Percentiles rank a stretch among this genome's conserved stretches.
Evolutionary conservation across 2,113 vertebrate species (phyloP).

Genomic region (Cyprinodon tularosa): DNA sequence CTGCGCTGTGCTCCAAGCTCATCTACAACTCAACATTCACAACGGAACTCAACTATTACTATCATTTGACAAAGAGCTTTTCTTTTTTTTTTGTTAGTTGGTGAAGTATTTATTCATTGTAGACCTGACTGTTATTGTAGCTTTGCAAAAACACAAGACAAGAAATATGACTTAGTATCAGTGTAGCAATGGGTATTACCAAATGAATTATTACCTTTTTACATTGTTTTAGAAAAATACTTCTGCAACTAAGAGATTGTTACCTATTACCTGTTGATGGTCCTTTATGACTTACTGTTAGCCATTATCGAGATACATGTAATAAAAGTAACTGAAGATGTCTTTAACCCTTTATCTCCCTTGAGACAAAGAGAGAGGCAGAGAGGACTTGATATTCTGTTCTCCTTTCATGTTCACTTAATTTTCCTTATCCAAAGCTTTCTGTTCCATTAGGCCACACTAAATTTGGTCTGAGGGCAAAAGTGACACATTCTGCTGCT

Average conservation of each 20-base stretch:
- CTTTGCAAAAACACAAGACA: slow-evolving; percentile 51
- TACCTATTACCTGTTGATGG: slow-evolving; percentile 71
- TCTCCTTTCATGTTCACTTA: not conserved
- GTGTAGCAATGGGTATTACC: slow-evolving; percentile 43
- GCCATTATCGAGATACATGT: slow-evolving; percentile 57
- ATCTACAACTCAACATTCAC: slow-evolving; percentile 9
- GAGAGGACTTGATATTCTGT: slow-evolving; percentile 29
- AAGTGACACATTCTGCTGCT: slow-evolving; percentile 32
- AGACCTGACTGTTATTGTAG: slow-evolving; percentile 75
- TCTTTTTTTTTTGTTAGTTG: slow-evolving; percentile 49
- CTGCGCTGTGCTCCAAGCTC: slow-evolving; percentile 31
- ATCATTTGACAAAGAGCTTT: slow-evolving; percentile 24
- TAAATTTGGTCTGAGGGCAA: slow-evolving; percentile 44
- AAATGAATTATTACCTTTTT: slow-evolving; percentile 48
- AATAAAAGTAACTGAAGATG: slow-evolving; percentile 58
- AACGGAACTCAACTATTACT: slow-evolving; percentile 3
- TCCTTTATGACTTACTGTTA: slow-evolving; percentile 68
- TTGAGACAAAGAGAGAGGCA: slow-evolving; percentile 37
- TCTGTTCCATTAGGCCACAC: slow-evolving; percentile 33
- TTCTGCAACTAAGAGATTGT: slow-evolving; percentile 73
- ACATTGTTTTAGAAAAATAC: slow-evolving; percentile 66
- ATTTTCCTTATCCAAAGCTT: slow-evolving; percentile 4
- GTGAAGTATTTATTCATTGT: slow-evolving; percentile 59
- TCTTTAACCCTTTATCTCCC: slow-evolving; percentile 59
- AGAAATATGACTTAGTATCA: slow-evolving; percentile 40